Base-by-base conservation (phyloP, 2,888 invertebrate genomes). In the Tanypteryx hageni region DNA sequence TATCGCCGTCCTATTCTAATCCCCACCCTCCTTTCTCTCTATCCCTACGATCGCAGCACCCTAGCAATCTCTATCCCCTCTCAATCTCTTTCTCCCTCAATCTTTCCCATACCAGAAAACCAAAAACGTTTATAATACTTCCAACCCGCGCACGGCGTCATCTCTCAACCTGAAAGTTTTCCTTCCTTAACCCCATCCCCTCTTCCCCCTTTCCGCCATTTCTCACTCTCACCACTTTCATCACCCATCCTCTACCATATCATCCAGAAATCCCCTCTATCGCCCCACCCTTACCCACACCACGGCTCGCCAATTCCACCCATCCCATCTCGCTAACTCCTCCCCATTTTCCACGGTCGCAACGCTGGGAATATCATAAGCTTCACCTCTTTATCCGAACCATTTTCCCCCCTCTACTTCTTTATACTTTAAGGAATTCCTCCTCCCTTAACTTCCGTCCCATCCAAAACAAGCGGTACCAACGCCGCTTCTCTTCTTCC, bases 351-450 rank as follows among this genome's bases (percentile, higher is more conserved):
- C 64, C 89, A 61, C 31, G 11, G 13, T 16, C 44, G 18, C 27
- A 31, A 86, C 59, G 86, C 27, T 27, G 27, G 86, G 59, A 89
- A 89, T 89, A 89, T 89, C 89, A 89, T 89, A 89, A 89, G 89
- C 89, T 64, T 64, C 89, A 89, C 89, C 89, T 89, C 89, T 61
- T 89, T 89, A 89, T 89, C 89, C 89, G 44, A 89, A 89, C 27
- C 61, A 59, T 18, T 64, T 8, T 31, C 86, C 31, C n/a, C n/a
- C n/a, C n/a, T n/a, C n/a, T n/a, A n/a, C n/a, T n/a, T n/a, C n/a
- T n/a, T n/a, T n/a, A n/a, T n/a, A n/a, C n/a, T n/a, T n/a, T n/a
- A n/a, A n/a, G n/a, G n/a, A n/a, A n/a, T n/a, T n/a, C n/a, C n/a
- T n/a, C n/a, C n/a, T n/a, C n/a, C n/a, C n/a, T n/a, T n/a, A n/a